A percentile compares a stretch with the other conserved stretches of the same genome.
phyloP scores from a whole-genome alignment of 2,797 vertebrate species.

The Corythornis leucogaster region DNA sequence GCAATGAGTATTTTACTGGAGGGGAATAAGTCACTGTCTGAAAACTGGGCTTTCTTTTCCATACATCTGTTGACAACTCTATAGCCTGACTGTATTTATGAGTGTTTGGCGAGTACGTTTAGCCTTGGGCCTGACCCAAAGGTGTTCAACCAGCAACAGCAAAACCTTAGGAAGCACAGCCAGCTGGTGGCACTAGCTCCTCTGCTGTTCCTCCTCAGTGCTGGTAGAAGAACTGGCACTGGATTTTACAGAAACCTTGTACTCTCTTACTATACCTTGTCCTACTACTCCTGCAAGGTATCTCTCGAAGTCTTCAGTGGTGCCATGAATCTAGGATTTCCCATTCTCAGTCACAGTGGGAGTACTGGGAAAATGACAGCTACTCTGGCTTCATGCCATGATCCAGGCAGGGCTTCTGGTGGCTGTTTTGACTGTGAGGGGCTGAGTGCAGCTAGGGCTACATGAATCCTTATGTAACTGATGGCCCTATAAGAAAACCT shows the following conservation, averaged over 20 bases:
- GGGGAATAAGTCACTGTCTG: not conserved
- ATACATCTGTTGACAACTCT: not conserved
- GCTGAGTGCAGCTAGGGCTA: not conserved
- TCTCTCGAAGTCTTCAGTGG: not conserved
- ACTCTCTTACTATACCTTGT: not conserved
- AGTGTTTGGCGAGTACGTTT: not conserved
- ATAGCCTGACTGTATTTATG: not conserved
- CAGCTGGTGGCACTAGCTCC: not conserved
- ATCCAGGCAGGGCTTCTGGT: fast-evolving
- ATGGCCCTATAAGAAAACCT: not conserved
- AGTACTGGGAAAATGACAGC: not conserved
- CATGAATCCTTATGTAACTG: not conserved
- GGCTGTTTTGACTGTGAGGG: not conserved
- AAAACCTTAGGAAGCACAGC: not conserved
- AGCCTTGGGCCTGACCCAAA: not conserved
- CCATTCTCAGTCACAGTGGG: not conserved
- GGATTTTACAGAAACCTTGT: not conserved
- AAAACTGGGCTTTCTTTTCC: not conserved
- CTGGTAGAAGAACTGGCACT: not conserved
- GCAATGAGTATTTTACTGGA: not conserved
- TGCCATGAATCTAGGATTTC: not conserved
- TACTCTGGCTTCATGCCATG: not conserved
- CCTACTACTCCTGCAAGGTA: not conserved
- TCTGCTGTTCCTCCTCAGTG: not conserved
- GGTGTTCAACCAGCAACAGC: not conserved